A percentile compares a stretch with the other conserved stretches of the same genome.
phyloP scores from a whole-genome alignment of 1,140 invertebrate genomes.

The Charaxes varanes region DNA sequence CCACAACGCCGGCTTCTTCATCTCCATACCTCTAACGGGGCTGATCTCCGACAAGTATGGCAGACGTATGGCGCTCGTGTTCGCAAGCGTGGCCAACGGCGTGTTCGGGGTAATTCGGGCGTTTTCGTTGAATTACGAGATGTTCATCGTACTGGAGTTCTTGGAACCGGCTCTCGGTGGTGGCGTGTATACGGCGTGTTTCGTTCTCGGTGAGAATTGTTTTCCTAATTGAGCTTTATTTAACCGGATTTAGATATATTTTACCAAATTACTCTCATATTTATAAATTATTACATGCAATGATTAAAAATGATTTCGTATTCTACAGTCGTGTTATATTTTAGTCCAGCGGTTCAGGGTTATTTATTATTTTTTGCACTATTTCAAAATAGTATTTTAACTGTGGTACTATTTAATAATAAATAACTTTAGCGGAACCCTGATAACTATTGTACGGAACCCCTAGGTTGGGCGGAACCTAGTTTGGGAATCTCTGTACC shows the following conservation, averaged over 20 bases:
- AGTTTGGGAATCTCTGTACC: too few species aligned
- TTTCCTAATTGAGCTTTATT: neutral
- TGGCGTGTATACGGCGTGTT: conserved; percentile 79
- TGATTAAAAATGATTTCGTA: too few species aligned
- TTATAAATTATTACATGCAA: too few species aligned
- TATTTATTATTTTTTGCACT: too few species aligned
- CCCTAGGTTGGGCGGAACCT: too few species aligned
- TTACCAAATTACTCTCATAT: neutral
- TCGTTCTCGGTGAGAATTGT: conserved; percentile 73
- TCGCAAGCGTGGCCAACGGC: conserved; percentile 74
- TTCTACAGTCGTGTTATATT: too few species aligned
- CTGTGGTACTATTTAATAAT: too few species aligned
- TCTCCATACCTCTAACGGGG: conserved; percentile 80
- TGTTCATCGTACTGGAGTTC: conserved; percentile 80
- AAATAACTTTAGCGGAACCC: too few species aligned
- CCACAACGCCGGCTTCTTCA: conserved; percentile 81
- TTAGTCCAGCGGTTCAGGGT: too few species aligned
- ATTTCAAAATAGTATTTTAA: too few species aligned
- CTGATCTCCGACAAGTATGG: conserved; percentile 79
- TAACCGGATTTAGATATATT: too few species aligned
- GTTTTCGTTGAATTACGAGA: conserved; percentile 78
- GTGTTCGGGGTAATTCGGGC: conserved; percentile 78
- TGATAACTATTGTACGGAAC: too few species aligned
- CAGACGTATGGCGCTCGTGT: conserved; percentile 75
- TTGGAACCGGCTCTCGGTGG: conserved; percentile 77